Conservation (phyloP, 2,888 invertebrate genomes). For the Hypselothyrea guttata region DNA sequence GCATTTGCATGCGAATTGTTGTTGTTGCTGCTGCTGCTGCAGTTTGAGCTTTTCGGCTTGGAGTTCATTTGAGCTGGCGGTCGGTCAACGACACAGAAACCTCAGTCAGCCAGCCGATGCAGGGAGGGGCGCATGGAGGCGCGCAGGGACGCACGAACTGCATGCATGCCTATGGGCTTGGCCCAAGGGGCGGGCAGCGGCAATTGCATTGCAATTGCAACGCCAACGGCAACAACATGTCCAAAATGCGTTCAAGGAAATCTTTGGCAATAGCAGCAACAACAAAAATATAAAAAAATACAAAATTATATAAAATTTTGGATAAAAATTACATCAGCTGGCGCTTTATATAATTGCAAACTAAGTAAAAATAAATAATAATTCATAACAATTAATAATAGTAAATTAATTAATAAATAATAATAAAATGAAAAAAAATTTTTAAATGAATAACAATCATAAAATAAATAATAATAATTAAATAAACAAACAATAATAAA, state of each 20-base stretch:
- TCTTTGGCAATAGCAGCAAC: slow-evolving; percentile 58
- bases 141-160: slow-evolving; percentile 10
- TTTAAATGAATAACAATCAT: no score
- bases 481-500: no score
- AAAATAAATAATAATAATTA: no score
- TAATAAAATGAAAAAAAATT: no score
- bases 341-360: slow-evolving; percentile 41
- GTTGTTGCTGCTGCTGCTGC: slow-evolving; percentile 35
- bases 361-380: no score
- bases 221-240: slow-evolving; percentile 30
- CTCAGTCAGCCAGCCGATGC: slow-evolving; percentile 39
- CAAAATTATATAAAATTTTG: not conserved
- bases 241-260: slow-evolving; percentile 76
- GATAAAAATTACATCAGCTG: slow-evolving; percentile 28
- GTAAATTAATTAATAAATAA: no score
- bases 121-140: not conserved
- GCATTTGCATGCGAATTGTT: slow-evolving; percentile 69
- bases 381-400: no score
- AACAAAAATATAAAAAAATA: not conserved
- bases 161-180: slow-evolving; percentile 62
- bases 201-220: slow-evolving; percentile 6
- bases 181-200: slow-evolving; percentile 29
- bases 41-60: slow-evolving; percentile 55
- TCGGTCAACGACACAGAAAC: slow-evolving; percentile 82
- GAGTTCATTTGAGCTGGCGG: slow-evolving; percentile 78